Percentiles rank a stretch among this genome's conserved stretches.
phyloP scores from a whole-genome alignment of 2,888 invertebrate genomes.

The Chymomyza caudatula region DNA sequence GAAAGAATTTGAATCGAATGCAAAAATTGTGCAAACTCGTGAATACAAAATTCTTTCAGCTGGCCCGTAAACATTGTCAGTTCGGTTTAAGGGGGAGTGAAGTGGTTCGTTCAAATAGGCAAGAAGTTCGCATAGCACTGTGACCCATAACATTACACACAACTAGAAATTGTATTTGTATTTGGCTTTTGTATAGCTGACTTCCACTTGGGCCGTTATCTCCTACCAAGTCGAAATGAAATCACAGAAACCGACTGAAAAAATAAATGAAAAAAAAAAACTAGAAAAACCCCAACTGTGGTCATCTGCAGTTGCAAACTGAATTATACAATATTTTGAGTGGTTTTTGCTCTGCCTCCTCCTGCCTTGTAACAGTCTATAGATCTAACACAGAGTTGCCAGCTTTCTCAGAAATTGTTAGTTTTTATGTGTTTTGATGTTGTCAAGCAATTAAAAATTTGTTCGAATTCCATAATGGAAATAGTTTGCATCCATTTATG shows the following conservation, averaged over 20 bases:
- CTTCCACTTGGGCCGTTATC: constrained; percentile 13
- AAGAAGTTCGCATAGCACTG: neutral
- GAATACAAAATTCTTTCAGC: constrained; percentile 57
- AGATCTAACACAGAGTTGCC: neutral
- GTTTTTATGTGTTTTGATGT: constrained; percentile 48
- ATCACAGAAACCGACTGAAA: constrained; percentile 22
- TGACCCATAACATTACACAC: too few species aligned
- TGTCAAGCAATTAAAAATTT: constrained; percentile 62
- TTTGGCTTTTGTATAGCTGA: neutral
- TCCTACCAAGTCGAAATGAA: constrained; percentile 29
- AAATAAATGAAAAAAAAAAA: neutral
- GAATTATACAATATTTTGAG: constrained; percentile 55
- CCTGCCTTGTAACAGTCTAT: neutral
- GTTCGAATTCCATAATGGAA: constrained; percentile 53
- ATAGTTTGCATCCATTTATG: constrained; percentile 39
- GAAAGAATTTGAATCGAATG: constrained; percentile 69
- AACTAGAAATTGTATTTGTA: neutral
- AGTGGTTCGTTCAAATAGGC: neutral
- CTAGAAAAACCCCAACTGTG: constrained; percentile 46
- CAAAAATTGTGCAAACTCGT: constrained; percentile 72
- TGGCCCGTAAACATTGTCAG: neutral
- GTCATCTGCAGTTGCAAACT: constrained; percentile 40
- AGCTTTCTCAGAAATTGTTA: neutral
- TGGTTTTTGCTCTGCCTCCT: constrained; percentile 32
- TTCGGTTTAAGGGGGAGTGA: neutral